Percentiles rank a stretch among this genome's conserved stretches.
Evolutionary conservation across 2,113 vertebrate species (phyloP).

Genomic region (Gallinago paraguaiae): DNA sequence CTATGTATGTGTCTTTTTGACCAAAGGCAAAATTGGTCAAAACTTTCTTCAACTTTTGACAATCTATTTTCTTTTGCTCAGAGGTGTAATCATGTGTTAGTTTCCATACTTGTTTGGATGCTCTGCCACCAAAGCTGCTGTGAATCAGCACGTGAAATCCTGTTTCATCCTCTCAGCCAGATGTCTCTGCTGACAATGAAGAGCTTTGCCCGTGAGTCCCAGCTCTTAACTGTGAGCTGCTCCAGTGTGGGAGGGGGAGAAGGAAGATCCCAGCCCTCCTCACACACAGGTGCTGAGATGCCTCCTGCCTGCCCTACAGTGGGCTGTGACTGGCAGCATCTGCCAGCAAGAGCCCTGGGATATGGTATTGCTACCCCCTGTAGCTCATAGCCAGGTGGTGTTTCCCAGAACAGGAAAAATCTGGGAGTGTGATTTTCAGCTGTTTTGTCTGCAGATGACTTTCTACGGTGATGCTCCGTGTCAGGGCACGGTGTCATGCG

Average conservation of each 20-base stretch:
- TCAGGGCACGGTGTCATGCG: fast-evolving
- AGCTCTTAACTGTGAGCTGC: background rate
- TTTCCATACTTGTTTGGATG: background rate
- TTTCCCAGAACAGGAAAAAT: background rate
- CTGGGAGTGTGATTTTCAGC: background rate
- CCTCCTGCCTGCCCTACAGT: background rate
- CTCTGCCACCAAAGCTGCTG: background rate
- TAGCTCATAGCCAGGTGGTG: too few species aligned
- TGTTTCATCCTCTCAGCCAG: background rate
- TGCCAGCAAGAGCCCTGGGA: background rate
- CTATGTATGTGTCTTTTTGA: background rate
- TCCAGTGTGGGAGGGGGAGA: background rate
- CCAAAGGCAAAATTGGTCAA: background rate
- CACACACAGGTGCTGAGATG: background rate
- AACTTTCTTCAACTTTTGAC: background rate
- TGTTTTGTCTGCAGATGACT: background rate
- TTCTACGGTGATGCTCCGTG: fast-evolving
- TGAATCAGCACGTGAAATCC: background rate
- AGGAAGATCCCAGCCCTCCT: background rate
- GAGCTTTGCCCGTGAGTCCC: background rate
- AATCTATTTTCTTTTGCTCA: background rate
- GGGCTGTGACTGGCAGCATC: background rate
- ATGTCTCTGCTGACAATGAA: background rate
- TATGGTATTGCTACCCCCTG: fast-evolving
- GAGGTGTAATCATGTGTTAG: background rate